A percentile compares a stretch with the other conserved stretches of the same genome.
These are phyloP conservation scores for Teleogryllus oceanicus DNA, from an alignment of 2,888 invertebrate genomes.

Conservation along the genomic window DNA sequence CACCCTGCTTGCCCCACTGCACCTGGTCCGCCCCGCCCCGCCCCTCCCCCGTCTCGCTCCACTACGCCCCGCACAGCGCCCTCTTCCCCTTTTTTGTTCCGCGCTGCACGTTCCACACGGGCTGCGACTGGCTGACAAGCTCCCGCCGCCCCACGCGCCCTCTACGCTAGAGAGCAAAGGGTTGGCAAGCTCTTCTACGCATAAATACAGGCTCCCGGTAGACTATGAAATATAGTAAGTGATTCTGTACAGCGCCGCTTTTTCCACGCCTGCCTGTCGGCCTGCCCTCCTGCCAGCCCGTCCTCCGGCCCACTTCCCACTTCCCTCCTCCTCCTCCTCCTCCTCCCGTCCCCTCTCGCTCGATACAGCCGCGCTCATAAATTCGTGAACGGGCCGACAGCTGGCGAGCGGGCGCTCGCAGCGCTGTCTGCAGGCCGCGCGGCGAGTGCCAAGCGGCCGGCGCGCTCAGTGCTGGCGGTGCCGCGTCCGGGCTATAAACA, in stretches of 20 bases:
- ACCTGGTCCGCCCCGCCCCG: too few relatives aligned
- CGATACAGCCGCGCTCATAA: background rate
- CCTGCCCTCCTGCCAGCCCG: background rate
- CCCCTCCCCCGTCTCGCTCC: too few relatives aligned
- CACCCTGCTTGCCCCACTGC: too few relatives aligned
- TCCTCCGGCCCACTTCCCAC: background rate
- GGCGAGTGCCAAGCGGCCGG: background rate
- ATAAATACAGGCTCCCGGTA: constrained; percentile 3
- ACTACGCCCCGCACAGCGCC: too few relatives aligned
- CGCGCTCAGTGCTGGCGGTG: background rate
- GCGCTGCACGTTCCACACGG: too few relatives aligned
- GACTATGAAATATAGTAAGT: constrained; percentile 2
- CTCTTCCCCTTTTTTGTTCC: too few relatives aligned
- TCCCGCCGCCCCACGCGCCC: too few relatives aligned
- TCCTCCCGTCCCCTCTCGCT: background rate
- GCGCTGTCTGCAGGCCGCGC: background rate
- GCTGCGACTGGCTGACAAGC: too few relatives aligned
- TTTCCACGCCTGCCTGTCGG: background rate
- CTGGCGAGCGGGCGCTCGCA: background rate
- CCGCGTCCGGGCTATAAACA: background rate
- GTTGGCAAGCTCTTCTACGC: background rate
- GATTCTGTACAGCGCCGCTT: constrained; percentile 7
- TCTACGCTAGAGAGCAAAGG: background rate
- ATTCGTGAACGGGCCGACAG: background rate
- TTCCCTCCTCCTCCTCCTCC: background rate